Evolutionary conservation across 2,113 vertebrate species (phyloP).

Genomic region (Lanius collurio): DNA sequence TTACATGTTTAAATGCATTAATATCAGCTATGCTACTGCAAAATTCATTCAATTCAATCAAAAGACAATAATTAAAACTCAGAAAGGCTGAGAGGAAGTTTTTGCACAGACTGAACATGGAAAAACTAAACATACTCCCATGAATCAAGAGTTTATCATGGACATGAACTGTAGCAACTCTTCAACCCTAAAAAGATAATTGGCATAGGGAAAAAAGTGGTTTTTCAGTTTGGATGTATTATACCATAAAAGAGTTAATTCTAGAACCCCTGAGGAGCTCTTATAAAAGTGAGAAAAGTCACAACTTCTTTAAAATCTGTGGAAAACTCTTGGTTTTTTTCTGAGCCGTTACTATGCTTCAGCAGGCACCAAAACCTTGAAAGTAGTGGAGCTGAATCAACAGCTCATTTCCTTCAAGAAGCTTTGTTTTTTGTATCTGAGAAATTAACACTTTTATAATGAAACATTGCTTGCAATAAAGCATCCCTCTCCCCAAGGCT

Average conservation of each 20-base stretch:
- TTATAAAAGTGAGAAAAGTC: slow-evolving; percentile 39
- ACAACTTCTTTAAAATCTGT: slow-evolving; percentile 7
- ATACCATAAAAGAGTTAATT: neutral
- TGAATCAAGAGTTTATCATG: neutral
- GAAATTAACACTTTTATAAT: slow-evolving; percentile 31
- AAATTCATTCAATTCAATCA: neutral
- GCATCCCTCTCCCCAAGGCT: neutral
- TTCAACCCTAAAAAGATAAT: neutral
- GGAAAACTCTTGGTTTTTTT: slow-evolving; percentile 20
- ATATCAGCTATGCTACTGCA: neutral
- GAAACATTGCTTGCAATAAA: slow-evolving; percentile 36
- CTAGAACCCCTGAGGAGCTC: slow-evolving; percentile 24
- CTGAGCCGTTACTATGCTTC: neutral
- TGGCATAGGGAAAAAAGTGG: neutral
- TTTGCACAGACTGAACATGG: neutral
- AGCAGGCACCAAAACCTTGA: neutral
- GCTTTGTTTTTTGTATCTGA: neutral
- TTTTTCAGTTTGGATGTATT: neutral
- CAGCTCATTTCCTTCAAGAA: neutral
- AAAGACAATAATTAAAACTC: neutral
- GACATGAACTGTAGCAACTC: neutral
- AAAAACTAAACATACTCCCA: neutral
- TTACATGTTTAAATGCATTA: neutral
- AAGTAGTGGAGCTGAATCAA: slow-evolving; percentile 39
- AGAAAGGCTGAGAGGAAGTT: neutral